A percentile compares a stretch with the other conserved stretches of the same genome.
These are phyloP conservation scores for Galerucella pusilla DNA, from an alignment of 2,888 invertebrate genomes.

Conservation along the genomic window DNA sequence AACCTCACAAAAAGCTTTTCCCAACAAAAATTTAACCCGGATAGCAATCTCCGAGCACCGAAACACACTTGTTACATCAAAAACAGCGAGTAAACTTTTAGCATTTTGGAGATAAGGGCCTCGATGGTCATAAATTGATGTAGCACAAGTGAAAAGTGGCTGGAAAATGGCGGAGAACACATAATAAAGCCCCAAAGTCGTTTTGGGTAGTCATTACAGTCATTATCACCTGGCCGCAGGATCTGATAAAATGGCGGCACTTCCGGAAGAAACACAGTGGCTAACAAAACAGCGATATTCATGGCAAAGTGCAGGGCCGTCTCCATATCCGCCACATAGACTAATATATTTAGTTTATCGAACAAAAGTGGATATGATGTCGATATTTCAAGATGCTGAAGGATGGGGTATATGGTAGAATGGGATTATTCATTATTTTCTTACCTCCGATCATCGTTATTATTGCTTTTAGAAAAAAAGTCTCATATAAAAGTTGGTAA, in stretches of 20 bases:
- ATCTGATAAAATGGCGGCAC: constrained; percentile 47
- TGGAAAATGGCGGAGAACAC: constrained; percentile 40
- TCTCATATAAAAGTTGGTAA: too few relatives aligned
- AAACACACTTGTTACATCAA: constrained; percentile 34
- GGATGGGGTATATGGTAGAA: too few relatives aligned
- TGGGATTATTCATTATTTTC: too few relatives aligned
- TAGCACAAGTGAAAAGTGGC: constrained; percentile 35
- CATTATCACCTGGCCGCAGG: constrained; percentile 55
- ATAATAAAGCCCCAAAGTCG: constrained; percentile 46
- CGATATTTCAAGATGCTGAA: too few relatives aligned
- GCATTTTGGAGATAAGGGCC: constrained; percentile 26
- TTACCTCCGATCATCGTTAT: too few relatives aligned
- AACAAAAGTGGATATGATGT: too few relatives aligned
- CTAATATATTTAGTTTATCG: too few relatives aligned
- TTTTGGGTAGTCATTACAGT: constrained; percentile 50
- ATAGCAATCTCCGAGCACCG: constrained; percentile 14
- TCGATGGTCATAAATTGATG: constrained; percentile 34
- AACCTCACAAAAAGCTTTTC: constrained; percentile 17
- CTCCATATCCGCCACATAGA: not conserved
- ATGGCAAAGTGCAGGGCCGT: constrained; percentile 33
- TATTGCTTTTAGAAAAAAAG: too few relatives aligned
- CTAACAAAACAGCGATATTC: constrained; percentile 37
- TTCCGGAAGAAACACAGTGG: constrained; percentile 34
- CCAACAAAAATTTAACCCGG: constrained; percentile 23
- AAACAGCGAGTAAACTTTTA: constrained; percentile 33